Evolutionary conservation across 2,797 vertebrate species (phyloP).

Genomic region (Molossus alvarezi): DNA sequence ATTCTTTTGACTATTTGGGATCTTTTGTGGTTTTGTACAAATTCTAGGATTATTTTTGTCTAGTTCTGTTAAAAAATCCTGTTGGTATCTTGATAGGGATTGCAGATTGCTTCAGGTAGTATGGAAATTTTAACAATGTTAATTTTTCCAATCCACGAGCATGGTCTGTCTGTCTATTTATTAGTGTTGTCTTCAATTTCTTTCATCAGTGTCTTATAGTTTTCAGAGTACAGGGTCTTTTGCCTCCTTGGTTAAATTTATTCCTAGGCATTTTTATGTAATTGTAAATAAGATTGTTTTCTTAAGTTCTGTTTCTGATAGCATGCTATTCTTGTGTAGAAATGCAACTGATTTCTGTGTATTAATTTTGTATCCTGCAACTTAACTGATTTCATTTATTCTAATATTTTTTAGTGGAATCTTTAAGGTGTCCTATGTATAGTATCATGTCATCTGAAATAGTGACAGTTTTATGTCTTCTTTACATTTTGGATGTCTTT

Average conservation of each 20-base stretch:
- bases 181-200: background rate
- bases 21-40: background rate
- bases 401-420: background rate
- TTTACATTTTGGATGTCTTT: background rate
- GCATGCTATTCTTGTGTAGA: background rate
- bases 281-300: background rate
- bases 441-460: background rate
- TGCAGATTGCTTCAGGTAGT: background rate
- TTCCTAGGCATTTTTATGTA: background rate
- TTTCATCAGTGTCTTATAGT: background rate
- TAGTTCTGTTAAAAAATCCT: background rate
- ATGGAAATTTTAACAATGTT: background rate
- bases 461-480: background rate
- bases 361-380: background rate
- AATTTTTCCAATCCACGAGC: background rate
- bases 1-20: background rate
- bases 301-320: background rate
- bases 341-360: background rate
- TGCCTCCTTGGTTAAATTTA: background rate
- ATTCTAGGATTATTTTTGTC: background rate
- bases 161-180: background rate
- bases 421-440: background rate
- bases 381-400: background rate
- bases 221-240: background rate
- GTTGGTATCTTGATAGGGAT: background rate